These are phyloP conservation scores for Chydorus sphaericus DNA, from an alignment of 2,888 invertebrate genomes.

Conservation along the genomic window DNA sequence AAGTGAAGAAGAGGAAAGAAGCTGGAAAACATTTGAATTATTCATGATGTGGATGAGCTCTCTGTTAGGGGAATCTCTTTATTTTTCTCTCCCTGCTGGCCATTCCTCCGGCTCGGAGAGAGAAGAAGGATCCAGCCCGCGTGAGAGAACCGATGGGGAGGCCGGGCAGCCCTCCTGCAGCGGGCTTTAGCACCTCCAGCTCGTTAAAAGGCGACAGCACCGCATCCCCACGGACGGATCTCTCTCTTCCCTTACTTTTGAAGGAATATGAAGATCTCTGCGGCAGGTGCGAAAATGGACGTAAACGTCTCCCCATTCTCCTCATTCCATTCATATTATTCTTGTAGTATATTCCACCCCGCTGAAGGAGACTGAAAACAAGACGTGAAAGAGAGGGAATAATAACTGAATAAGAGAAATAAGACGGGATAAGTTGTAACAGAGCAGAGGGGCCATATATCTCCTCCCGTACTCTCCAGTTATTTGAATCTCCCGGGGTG, in stretches of 20 bases:
- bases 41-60: conserved; percentile 1
- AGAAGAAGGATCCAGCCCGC: too few relatives aligned
- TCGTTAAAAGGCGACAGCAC: background rate
- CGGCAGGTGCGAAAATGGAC: conserved; percentile 3
- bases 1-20: background rate
- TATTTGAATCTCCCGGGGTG: too few relatives aligned
- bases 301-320: too few relatives aligned
- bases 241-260: too few relatives aligned
- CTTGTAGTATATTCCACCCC: too few relatives aligned
- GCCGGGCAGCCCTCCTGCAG: background rate
- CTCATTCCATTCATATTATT: too few relatives aligned
- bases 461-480: too few relatives aligned
- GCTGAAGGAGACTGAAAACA: background rate
- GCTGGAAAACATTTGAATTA: background rate
- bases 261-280: too few relatives aligned
- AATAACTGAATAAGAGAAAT: background rate
- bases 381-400: background rate
- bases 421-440: background rate
- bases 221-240: too few relatives aligned
- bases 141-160: too few relatives aligned
- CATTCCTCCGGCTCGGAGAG: too few relatives aligned
- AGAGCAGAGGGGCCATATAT: background rate
- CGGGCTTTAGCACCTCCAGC: conserved; percentile 5
- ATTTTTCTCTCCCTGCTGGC: background rate
- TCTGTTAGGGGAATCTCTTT: too few relatives aligned